Evolutionary conservation across 2,888 invertebrate species (phyloP), one percentile per base, ranked within the genome.

Genomic region (Standfussiana lucernea): DNA sequence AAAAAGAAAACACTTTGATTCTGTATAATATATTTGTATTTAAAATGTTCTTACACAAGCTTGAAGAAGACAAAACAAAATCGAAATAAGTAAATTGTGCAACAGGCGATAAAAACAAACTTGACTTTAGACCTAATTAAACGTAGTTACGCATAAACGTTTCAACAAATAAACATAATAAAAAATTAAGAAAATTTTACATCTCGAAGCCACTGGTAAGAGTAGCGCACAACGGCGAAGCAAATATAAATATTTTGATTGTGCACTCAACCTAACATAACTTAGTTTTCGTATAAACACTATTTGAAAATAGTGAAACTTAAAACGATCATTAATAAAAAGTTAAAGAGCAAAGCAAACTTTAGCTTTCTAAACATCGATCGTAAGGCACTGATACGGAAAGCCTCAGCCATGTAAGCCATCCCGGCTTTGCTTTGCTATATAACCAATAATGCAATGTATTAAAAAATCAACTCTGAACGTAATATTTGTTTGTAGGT

Each of bases 21-120:
- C 64, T 77, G 80, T 82, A 73, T 71, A 66, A 76, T 78, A 86
- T 81, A 78, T 89, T 82, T 90, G 88, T 90, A 90, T 92, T 91
- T 88, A 89, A 94, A 93, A 93, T 88, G 89, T 91, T 91, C 87
- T 88, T 93, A 95, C 93, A 94, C 89, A 94, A 94, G 94, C 94
- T 93, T 90, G 90, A 92, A 92, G 85, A 88, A 92, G 90, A 93
- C 89, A 92, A 94, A 93, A 92, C 87, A 78, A 90, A 89, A 83
- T 92, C 89, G 76, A 95, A 93, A 93, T 89, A 90, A 93, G 90
- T 93, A 94, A 89, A 93, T 93, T 93, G 94, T 94, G 95, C 95
- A 94, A 93, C 89, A 94, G 91, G 93, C 93, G 90, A 91, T 86
- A 87, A 90, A 87, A 91, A 92, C 89, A 93, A 92, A 90, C 78